Percentiles rank a stretch among this genome's conserved stretches.
Evolutionary conservation across 2,888 invertebrate genomes (phyloP).

Genomic region (Sipha maydis): DNA sequence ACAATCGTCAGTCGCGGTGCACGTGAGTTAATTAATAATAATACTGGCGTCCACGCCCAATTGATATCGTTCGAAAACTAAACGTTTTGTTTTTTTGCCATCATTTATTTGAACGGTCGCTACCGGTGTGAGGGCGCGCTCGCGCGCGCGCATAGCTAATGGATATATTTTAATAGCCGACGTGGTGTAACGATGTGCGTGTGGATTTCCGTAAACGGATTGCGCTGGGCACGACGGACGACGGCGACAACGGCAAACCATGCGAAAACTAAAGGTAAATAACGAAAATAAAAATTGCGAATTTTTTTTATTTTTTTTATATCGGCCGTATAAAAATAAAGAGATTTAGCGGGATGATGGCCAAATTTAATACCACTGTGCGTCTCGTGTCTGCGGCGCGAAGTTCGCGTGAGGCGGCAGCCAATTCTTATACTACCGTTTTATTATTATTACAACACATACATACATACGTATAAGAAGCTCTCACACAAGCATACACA

Average conservation of each 20-base stretch:
- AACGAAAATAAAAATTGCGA: background rate
- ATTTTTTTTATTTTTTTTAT: background rate
- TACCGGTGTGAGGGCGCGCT: background rate
- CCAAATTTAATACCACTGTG: background rate
- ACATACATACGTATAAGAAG: background rate
- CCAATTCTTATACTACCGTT: conserved; percentile 34
- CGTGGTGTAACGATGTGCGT: background rate
- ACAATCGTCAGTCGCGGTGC: background rate
- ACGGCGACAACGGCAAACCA: background rate
- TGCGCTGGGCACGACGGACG: background rate
- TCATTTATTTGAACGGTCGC: background rate
- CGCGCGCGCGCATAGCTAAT: background rate
- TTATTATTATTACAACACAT: conserved; percentile 1
- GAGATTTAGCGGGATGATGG: background rate
- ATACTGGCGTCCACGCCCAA: background rate
- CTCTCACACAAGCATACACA: background rate
- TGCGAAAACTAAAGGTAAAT: conserved; percentile 50
- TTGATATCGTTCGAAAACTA: background rate
- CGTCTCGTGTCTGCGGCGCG: background rate
- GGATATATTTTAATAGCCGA: background rate
- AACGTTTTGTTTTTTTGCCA: background rate
- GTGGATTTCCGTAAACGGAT: conserved; percentile 3
- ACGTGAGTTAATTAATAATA: too few relatives aligned
- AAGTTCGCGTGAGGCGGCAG: conserved; percentile 1
- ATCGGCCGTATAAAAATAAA: conserved; percentile 38